These are phyloP conservation scores for Zaprionus inermis DNA, from an alignment of 1,140 invertebrate genomes.

Conservation along the genomic window DNA sequence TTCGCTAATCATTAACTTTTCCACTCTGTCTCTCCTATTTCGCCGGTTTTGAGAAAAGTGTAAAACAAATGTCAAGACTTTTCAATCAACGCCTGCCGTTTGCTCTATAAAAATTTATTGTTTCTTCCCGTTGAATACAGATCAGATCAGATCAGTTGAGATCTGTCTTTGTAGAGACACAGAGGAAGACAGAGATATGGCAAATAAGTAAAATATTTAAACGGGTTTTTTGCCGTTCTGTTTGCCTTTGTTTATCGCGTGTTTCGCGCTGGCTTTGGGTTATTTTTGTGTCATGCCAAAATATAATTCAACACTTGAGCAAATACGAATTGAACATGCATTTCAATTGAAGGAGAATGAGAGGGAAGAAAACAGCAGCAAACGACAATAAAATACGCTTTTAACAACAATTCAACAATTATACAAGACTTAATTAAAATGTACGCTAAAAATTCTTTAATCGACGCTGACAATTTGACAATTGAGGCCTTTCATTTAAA, in stretches of 20 bases:
- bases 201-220: conserved; percentile 9
- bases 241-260: conserved; percentile 18
- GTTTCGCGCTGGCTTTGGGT: conserved; percentile 35
- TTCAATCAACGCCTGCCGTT: conserved; percentile 60
- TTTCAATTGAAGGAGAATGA: conserved; percentile 47
- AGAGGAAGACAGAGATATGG: background rate
- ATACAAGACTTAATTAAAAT: conserved; percentile 75
- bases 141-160: conserved; percentile 19
- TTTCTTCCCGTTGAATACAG: conserved; percentile 30
- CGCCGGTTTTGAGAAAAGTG: conserved; percentile 14
- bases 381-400: conserved; percentile 46
- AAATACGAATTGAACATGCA: conserved; percentile 52
- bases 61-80: conserved; percentile 59
- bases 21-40: background rate
- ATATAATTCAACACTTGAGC: conserved; percentile 39
- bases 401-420: conserved; percentile 50
- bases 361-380: background rate
- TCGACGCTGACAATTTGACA: conserved; percentile 54
- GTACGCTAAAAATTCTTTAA: conserved; percentile 49
- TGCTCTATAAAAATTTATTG: conserved; percentile 44
- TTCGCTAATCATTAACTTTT: background rate
- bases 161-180: background rate
- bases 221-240: conserved; percentile 24
- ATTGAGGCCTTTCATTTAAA: conserved; percentile 48
- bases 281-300: conserved; percentile 56